Evolutionary conservation across 2,797 vertebrate genomes (phyloP), one percentile per base, ranked within the genome.

Genomic region (Pangasius krempfi): DNA sequence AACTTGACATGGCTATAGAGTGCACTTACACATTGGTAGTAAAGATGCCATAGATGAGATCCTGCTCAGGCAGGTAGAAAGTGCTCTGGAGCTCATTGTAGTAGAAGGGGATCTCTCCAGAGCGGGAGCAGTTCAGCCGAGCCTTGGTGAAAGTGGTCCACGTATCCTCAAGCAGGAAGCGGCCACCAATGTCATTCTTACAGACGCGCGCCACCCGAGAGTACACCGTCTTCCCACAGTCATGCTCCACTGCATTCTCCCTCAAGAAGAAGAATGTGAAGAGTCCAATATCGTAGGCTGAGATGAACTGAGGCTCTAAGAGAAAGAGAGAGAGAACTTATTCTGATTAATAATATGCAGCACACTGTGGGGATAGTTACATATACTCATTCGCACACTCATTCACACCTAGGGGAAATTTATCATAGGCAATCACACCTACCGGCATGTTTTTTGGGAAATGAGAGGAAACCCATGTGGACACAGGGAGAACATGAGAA

Each of bases 71-170:
- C 92, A 99, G 97, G 93, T 98, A 97, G 95, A 99, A 99, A 91
- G 98, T 99, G 95, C 98, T 98, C 96, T 99, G 98, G 92, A 99
- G 95, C 95, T 99, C 98, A 0, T 99, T 98, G 91, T 99, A 99
- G 94, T 99, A 98, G 94, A 99, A 99, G 30, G 98, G 98, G 86
- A 99, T 98, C 95, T 99, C 98, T 27, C 98, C 98, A 0, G 98
- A 97, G 84, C 98, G 97, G 7, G 98, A 99, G 93, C 98, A 99
- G 94, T 99, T 99, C 90, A 99, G 96, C 79, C 98, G 92, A 13
- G 98, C 98, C 94, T 99, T 99, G 97, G 98, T 99, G 94, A 99
- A 99, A 0, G 98, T 99, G 88, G 98, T 99, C 98, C 98, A 99
- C 0, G 98, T 99, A 95, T 99, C 98, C 94, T 99, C 98, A 93